A percentile compares a stretch with the other conserved stretches of the same genome.
Evolutionary conservation across 2,797 vertebrate species (phyloP).

Genomic region (Acanthurus leucopareius): DNA sequence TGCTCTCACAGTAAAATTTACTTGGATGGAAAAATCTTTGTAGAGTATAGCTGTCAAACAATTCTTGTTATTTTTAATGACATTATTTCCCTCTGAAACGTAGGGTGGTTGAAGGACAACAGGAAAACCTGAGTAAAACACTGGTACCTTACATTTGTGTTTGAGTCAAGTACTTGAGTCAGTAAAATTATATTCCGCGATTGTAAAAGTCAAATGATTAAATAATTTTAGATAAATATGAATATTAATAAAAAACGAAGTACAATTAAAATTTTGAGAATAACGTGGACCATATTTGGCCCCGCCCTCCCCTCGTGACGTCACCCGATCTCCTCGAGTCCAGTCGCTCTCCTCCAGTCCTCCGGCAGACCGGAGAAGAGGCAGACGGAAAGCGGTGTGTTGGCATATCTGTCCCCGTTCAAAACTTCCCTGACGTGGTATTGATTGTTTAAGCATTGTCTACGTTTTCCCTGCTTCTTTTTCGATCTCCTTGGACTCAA

Average conservation of each 20-base stretch:
- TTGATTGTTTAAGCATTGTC: rapidly evolving
- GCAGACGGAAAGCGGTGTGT: rapidly evolving
- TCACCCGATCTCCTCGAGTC: neutral
- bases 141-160: too few species aligned
- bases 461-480: rapidly evolving
- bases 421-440: constrained; percentile 20
- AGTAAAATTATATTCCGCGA: too few species aligned
- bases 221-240: neutral
- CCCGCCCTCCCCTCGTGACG: constrained; percentile 49
- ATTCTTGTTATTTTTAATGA: too few species aligned
- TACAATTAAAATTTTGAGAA: too few species aligned
- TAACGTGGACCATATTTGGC: neutral
- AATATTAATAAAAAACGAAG: neutral
- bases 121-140: too few species aligned
- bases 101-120: too few species aligned
- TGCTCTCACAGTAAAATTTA: too few species aligned
- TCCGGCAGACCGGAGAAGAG: constrained; percentile 36
- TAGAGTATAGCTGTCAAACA: too few species aligned
- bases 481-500: neutral
- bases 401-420: rapidly evolving
- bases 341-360: constrained; percentile 20
- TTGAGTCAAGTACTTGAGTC: too few species aligned
- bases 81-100: too few species aligned
- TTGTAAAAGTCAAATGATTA: neutral
- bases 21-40: too few species aligned